These are phyloP conservation scores for Heliconius charithonia DNA, from an alignment of 2,888 invertebrate genomes.

Conservation along the genomic window DNA sequence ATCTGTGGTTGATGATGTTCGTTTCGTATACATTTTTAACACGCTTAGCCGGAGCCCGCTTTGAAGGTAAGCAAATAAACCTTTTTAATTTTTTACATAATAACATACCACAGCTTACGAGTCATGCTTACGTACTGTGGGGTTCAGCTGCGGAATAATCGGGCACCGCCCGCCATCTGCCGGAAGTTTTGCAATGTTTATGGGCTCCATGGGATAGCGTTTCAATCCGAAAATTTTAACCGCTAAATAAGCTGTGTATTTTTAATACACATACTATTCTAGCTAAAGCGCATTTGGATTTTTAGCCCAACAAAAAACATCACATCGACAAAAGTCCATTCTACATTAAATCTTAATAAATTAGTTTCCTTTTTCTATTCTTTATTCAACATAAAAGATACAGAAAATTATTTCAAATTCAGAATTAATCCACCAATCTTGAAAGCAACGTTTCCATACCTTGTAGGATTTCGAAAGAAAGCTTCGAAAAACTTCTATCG, in stretches of 20 bases:
- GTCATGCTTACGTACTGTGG: conserved; percentile 55
- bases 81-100: conserved; percentile 62
- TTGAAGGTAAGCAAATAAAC: conserved; percentile 59
- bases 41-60: conserved; percentile 49
- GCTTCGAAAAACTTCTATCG: conserved; percentile 76
- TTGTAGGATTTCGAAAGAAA: conserved; percentile 79
- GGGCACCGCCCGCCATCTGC: conserved; percentile 73
- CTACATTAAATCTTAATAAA: conserved; percentile 49
- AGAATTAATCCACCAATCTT: conserved; percentile 78
- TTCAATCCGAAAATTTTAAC: conserved; percentile 70
- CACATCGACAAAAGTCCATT: background rate
- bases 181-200: conserved; percentile 83
- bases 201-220: conserved; percentile 78
- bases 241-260: conserved; percentile 57
- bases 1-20: conserved; percentile 43
- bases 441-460: conserved; percentile 75
- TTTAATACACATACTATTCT: conserved; percentile 2
- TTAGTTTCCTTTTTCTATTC: conserved; percentile 49
- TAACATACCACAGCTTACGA: conserved; percentile 57
- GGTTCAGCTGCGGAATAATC: conserved; percentile 66
- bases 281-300: background rate
- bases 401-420: conserved; percentile 78
- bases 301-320: background rate
- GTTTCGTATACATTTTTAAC: conserved; percentile 47
- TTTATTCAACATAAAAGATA: conserved; percentile 49